phyloP scores from a whole-genome alignment of 2,888 invertebrate genomes.

The Epinotia brunnichana region DNA sequence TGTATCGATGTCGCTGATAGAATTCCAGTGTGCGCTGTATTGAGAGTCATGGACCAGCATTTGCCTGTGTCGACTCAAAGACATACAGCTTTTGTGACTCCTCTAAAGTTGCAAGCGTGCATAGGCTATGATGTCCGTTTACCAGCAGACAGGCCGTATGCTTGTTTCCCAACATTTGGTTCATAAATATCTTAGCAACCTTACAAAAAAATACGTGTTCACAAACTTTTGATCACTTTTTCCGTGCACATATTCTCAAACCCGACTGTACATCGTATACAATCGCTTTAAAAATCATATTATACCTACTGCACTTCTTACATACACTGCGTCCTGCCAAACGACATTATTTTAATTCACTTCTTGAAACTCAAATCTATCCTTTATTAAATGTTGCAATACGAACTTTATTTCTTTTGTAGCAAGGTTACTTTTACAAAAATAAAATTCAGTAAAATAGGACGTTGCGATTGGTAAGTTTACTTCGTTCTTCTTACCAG shows the following conservation, averaged over 20 bases:
- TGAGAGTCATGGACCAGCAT: no score
- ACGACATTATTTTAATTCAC: neutral
- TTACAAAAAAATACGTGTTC: no score
- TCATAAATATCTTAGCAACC: no score
- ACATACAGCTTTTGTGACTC: no score
- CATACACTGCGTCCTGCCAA: conserved; percentile 12
- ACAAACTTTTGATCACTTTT: no score
- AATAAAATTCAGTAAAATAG: conserved; percentile 34
- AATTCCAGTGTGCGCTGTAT: no score
- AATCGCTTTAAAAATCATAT: neutral
- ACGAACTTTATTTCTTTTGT: neutral
- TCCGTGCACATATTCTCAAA: neutral
- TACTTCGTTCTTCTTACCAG: conserved; percentile 59
- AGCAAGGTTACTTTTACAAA: neutral
- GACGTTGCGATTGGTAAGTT: neutral
- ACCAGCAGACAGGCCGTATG: no score
- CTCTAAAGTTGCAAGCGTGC: no score
- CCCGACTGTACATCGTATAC: neutral
- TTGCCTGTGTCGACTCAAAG: no score
- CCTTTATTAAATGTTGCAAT: neutral
- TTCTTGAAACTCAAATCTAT: neutral
- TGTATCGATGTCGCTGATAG: no score
- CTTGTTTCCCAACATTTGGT: no score
- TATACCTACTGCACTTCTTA: conserved; percentile 22
- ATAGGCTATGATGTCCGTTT: no score